Evolutionary conservation across 2,888 invertebrate genomes (phyloP).

Genomic region (Beris chalybata): DNA sequence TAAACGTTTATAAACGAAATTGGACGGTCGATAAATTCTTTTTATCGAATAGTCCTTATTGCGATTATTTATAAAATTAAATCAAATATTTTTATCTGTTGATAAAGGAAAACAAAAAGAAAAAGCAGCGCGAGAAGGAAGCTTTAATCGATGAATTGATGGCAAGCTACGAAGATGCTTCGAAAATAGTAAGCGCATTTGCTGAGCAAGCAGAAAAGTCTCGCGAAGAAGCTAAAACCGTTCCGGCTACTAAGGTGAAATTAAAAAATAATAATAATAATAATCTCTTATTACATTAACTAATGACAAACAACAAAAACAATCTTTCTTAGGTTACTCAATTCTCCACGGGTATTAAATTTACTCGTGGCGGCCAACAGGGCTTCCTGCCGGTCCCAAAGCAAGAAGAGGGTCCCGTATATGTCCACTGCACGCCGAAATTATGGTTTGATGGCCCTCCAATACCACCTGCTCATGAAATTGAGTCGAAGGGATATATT

Average conservation of each 20-base stretch:
- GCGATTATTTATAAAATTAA: too few relatives aligned
- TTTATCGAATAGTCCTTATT: too few relatives aligned
- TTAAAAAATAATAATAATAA: background rate
- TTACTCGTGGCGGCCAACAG: slow-evolving; percentile 66
- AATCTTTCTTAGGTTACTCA: slow-evolving; percentile 59
- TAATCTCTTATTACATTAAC: background rate
- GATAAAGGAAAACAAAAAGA: slow-evolving; percentile 68
- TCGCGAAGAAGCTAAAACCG: slow-evolving; percentile 61
- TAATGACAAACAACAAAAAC: slow-evolving; percentile 5
- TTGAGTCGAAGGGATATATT: slow-evolving; percentile 70
- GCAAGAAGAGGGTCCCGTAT: slow-evolving; percentile 77
- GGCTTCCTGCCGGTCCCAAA: slow-evolving; percentile 70
- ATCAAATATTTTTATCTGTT: slow-evolving; percentile 39
- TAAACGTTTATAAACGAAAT: slow-evolving; percentile 2
- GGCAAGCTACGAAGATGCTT: slow-evolving; percentile 88
- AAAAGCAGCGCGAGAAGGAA: slow-evolving; percentile 84
- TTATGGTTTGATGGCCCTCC: slow-evolving; percentile 73
- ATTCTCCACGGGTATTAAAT: slow-evolving; percentile 86
- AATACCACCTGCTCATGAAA: slow-evolving; percentile 66
- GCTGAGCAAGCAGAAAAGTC: slow-evolving; percentile 69
- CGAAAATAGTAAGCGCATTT: slow-evolving; percentile 82
- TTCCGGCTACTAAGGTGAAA: slow-evolving; percentile 54
- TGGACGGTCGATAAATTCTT: too few relatives aligned
- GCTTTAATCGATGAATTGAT: slow-evolving; percentile 93
- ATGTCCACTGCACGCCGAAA: slow-evolving; percentile 64